These are phyloP conservation scores for Euspilapteryx auroguttella DNA, from an alignment of 2,888 invertebrate genomes.

Conservation along the genomic window DNA sequence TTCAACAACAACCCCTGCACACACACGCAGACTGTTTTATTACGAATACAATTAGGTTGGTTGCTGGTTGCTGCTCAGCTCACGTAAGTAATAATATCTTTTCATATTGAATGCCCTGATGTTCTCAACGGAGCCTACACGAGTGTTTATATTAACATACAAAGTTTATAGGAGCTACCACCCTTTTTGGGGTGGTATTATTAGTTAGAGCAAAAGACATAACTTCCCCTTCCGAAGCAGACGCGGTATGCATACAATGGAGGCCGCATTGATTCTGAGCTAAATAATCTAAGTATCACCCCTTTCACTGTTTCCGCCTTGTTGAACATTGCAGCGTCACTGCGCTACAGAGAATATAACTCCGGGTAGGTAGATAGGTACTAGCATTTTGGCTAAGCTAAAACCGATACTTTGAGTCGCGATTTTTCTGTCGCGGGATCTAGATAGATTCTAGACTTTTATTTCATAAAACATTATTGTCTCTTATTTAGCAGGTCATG, in stretches of 20 bases:
- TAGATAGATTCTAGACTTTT: not conserved
- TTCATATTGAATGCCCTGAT: constrained; percentile 34
- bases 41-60: too few species aligned
- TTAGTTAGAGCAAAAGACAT: constrained; percentile 54
- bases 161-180: constrained; percentile 38
- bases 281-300: constrained; percentile 50
- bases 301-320: constrained; percentile 21
- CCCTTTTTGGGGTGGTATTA: constrained; percentile 47
- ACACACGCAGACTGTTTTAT: not conserved
- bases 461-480: not conserved
- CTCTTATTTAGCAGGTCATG: too few species aligned
- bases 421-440: not conserved
- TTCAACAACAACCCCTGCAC: not conserved
- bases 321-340: too few species aligned
- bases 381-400: too few species aligned
- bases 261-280: constrained; percentile 52
- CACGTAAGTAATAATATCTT: constrained; percentile 29
- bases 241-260: constrained; percentile 51
- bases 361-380: too few species aligned
- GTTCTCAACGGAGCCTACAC: constrained; percentile 37
- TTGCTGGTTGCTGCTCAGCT: too few species aligned
- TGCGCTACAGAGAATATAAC: too few species aligned
- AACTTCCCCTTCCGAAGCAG: constrained; percentile 29
- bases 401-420: not conserved
- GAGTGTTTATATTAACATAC: constrained; percentile 53